Conservation (phyloP, 1,140 invertebrate species). For the Aphelinus certus region DNA sequence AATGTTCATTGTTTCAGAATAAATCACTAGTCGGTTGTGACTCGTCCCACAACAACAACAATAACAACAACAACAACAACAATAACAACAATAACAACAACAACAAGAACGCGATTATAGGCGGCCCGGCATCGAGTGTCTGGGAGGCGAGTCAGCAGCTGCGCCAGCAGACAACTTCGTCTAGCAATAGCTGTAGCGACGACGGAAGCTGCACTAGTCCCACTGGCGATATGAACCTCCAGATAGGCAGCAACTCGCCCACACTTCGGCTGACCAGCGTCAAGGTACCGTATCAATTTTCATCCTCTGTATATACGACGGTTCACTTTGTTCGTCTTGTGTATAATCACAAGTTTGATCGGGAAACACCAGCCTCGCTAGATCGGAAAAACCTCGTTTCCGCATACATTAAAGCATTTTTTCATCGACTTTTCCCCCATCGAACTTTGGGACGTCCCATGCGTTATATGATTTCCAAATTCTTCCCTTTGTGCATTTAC, state of each 20-base stretch:
- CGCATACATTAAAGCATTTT: too few species aligned
- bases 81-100: conserved; percentile 20
- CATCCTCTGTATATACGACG: too few species aligned
- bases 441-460: too few species aligned
- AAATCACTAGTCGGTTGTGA: conserved; percentile 52
- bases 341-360: too few species aligned
- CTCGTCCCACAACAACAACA: neutral
- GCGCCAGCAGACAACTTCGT: neutral
- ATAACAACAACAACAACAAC: conserved; percentile 1
- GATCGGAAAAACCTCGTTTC: too few species aligned
- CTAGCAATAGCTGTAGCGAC: conserved; percentile 10
- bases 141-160: conserved; percentile 54
- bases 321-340: too few species aligned
- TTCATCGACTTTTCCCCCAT: too few species aligned
- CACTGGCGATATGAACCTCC: conserved; percentile 67
- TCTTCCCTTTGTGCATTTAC: too few species aligned
- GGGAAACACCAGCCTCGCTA: too few species aligned
- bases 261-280: conserved; percentile 64
- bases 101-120: conserved; percentile 46
- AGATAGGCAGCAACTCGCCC: conserved; percentile 64
- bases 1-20: conserved; percentile 47
- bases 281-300: conserved; percentile 52
- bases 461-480: too few species aligned
- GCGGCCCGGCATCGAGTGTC: conserved; percentile 56
- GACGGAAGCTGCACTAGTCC: conserved; percentile 51